These are phyloP conservation scores for Meloidogyne floridensis DNA, from an alignment of 1,140 invertebrate genomes.

Conservation along the genomic window DNA sequence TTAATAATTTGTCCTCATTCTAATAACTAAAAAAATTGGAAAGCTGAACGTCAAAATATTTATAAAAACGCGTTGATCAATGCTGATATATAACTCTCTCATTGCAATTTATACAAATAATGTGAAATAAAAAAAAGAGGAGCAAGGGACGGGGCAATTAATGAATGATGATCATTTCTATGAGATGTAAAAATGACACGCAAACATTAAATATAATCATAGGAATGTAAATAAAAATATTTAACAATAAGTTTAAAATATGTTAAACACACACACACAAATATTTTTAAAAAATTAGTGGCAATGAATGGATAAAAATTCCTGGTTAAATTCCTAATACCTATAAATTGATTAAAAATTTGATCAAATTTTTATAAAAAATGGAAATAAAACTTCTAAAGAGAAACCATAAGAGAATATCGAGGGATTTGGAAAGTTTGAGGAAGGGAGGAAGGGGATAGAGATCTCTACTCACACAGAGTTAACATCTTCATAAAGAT, in stretches of 20 bases:
- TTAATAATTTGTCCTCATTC: neutral
- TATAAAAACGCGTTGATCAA: neutral
- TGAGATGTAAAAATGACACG: conserved; percentile 6
- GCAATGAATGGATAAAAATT: too few relatives aligned
- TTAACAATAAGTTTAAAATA: conserved; percentile 5
- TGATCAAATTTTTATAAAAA: too few relatives aligned
- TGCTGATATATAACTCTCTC: neutral
- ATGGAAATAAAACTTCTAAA: too few relatives aligned
- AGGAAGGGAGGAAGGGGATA: too few relatives aligned
- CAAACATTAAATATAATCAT: conserved; percentile 7
- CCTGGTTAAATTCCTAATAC: too few relatives aligned
- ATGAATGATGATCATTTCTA: conserved; percentile 9
- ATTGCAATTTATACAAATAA: neutral
- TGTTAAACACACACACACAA: neutral
- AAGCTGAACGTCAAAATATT: conserved; percentile 1
- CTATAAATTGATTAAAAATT: too few relatives aligned
- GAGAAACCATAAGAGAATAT: too few relatives aligned
- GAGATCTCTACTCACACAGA: too few relatives aligned
- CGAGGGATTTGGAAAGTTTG: too few relatives aligned
- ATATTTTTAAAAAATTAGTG: too few relatives aligned
- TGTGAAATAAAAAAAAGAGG: neutral
- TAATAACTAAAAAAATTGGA: neutral
- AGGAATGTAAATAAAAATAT: conserved; percentile 1
- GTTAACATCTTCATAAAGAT: too few relatives aligned
- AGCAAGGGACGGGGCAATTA: conserved; percentile 1